Base-by-base conservation (phyloP, 2,888 invertebrate species). In the Melieria crassipennis region DNA sequence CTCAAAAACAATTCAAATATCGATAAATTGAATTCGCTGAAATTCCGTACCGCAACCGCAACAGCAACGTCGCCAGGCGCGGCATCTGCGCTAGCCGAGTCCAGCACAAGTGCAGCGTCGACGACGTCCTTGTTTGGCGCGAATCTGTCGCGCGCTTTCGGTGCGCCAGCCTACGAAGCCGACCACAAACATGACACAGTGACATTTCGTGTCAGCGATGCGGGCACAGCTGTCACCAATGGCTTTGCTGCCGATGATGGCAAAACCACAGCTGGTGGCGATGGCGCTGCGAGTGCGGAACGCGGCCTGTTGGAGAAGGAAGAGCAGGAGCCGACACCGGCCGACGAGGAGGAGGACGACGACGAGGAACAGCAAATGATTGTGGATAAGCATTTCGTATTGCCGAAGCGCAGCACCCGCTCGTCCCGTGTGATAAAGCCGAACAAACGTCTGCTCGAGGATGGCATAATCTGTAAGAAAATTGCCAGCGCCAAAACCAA, bases 381-480 rank as follows among this genome's bases (percentile, higher is more conserved):
- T 58, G 78, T 83, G 69, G 84, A 85, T 65, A 84, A 83, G 48
- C 82, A 82, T 84, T 94, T 94, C 88, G 91, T 94, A 48, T 87
- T 95, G 74, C 95, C 95, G 16, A 90, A 92, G 62, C 90, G 94
- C 79, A 95, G 95, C 88, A 93, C 91, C 13, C 93, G 95, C 84
- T 95, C 95, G 57, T 94, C 94, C 5, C 89, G 96, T 77, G 93
- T 94, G 58, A 95, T 95, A 68, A 96, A 94, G 84, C 95, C 96
- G 56, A 95, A 94, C 82, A 96, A 95, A 87, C 90, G 93, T 77
- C 93, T 95, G 81, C 90, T 94, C 69, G 93, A 93, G 81, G 90
- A 90, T 73, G 90, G 91, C 75, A 91, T 90, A 43, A 81, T 80
- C 74, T 82, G 75, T 72, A 84, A 73, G 74, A 81, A 73, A 78